Base-by-base conservation (phyloP, 2,888 invertebrate genomes). In the Caenorhabditis sinica region DNA sequence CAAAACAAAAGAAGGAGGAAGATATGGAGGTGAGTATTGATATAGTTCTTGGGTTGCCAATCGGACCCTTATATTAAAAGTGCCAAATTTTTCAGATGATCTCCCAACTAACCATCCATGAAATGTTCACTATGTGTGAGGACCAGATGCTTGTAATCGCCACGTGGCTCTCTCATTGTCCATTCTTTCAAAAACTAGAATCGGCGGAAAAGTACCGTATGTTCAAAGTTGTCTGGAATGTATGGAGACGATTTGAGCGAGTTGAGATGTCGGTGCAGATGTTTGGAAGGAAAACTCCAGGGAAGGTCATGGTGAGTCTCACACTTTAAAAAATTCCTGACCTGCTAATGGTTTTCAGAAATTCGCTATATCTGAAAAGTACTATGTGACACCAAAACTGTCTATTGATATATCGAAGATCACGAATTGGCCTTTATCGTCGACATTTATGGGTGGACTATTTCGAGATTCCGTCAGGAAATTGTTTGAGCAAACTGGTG, bases 151-250 rank as follows among this genome's bases (percentile, higher is more conserved):
- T 77, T 0, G 63, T 75, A 3, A 76, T 85, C 43, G 88, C 86
- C 30, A 73, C 72, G 49, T 88, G 86, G 86, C 45, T 86, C n/a
- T 51, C 81, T 61, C 83, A 87, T 56, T 82, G 77, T 43, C 40
- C 75, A 8, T 66, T 84, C 13, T 88, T 88, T 25, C 65, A 60
- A 33, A 40, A 69, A 17, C 56, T 88, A 6, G 75, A 75, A 1
- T n/a, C 75, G 0, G 49, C 56, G 1, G 85, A 86, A 1, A 85
- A 51, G 69, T 80, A 84, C 30, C 65, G 60, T 20, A 66, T 87
- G 25, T 87, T 86, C 73, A 86, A 86, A 75, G 69, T 82, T 2
- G 73, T 84, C 1, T 87, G 87, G 87, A 82, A 74, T 23, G 58
- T 80, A 1, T 87, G 85, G 82, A 53, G 82, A 51, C 45, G 87